Conservation (phyloP, 1,140 invertebrate species). For the Aphis craccivora region DNA sequence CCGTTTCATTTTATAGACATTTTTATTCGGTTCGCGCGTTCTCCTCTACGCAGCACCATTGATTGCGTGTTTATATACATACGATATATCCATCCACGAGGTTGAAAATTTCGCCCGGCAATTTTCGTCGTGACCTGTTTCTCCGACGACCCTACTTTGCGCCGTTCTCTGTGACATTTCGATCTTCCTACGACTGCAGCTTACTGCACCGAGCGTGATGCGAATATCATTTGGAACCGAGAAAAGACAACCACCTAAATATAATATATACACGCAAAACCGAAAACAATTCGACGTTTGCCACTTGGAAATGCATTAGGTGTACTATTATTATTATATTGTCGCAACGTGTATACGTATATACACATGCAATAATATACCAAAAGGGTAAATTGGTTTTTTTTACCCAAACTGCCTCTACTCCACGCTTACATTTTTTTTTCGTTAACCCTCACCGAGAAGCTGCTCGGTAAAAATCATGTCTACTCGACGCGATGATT, state of each 20-base stretch:
- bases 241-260: background rate
- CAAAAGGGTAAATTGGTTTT: constrained; percentile 21
- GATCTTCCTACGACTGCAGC: background rate
- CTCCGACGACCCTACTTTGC: background rate
- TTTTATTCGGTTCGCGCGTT: constrained; percentile 25
- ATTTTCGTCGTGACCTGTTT: background rate
- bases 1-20: background rate
- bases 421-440: background rate
- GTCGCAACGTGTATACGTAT: background rate
- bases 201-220: background rate
- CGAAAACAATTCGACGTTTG: background rate
- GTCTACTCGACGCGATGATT: background rate
- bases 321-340: constrained; percentile 17
- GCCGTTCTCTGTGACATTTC: background rate
- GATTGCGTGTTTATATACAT: background rate
- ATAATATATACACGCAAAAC: background rate
- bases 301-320: constrained; percentile 40
- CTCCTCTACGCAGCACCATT: background rate
- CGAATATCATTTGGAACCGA: background rate
- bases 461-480: background rate
- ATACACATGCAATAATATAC: background rate
- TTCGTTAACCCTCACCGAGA: background rate
- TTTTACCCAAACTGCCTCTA: background rate
- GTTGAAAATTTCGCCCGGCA: background rate
- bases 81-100: background rate